Base-by-base conservation (phyloP, 2,888 invertebrate species). In the Agrilus cyanescens region DNA sequence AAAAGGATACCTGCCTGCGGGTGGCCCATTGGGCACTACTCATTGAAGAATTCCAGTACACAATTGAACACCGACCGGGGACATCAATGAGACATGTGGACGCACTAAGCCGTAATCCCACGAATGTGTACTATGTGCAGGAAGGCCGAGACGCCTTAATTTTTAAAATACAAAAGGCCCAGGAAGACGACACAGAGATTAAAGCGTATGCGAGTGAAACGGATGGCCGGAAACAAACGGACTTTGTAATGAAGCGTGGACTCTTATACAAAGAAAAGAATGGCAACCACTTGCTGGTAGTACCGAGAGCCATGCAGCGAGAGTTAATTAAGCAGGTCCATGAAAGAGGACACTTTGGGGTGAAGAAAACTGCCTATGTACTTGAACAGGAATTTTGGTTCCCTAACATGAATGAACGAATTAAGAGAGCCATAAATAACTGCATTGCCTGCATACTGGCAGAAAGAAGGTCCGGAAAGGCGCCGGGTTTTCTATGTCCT, bases 281-380 rank as follows among this genome's bases (percentile, higher is more conserved):
- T 2, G 32, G 37, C 8, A 25, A 12, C 10, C 10, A 20, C 7
- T 12, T 20, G 4, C 41, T 62, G 4, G 57, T 60, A 0, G 50
- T 62, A 12, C 60, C 61, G 1, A 51, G 47, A 4, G 16, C n/a
- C 4, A 55, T 63, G 57, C 51, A 57, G 32, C 43, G 40, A 4
- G 54, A 59, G 37, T 50, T 61, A 3, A 59, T 62, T 3, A 42
- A 46, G 13, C 51, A 45, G 6, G 49, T 44, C 1, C 58, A 60
- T 39, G 52, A 50, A 14, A 46, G 50, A 25, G 57, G 57, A n/a
- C 57, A 60, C 47, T 59, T 60, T 46, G 42, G 47, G 0, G 47
- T 41, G 8, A 53, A 46, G 14, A 61, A 57, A 38, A 59, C 46
- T 1, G 49, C 44, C 15, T 52, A 57, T 12, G 4, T 57, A 7